These are phyloP conservation scores for Sebastes cheni DNA, from an alignment of 2,797 vertebrate species.

Conservation along the genomic window DNA sequence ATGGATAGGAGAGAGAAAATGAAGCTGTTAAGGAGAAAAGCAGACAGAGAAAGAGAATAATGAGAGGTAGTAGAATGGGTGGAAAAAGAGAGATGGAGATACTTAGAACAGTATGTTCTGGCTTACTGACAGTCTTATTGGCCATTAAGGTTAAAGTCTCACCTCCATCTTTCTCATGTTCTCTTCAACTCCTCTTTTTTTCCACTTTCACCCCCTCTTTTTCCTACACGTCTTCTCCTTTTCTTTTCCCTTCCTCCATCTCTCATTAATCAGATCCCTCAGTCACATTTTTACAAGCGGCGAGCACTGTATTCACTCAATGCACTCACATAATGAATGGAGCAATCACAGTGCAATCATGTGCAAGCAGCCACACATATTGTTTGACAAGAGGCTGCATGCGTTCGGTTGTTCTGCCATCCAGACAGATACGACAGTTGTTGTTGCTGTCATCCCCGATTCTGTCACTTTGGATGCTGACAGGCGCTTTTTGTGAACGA, in stretches of 20 bases:
- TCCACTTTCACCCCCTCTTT: neutral
- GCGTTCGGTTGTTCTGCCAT: neutral
- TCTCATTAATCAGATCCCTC: conserved; percentile 8
- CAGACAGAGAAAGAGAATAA: neutral
- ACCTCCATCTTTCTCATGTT: conserved; percentile 20
- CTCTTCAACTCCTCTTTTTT: neutral
- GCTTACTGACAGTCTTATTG: conserved; percentile 34
- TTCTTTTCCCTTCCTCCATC: neutral
- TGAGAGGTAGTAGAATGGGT: neutral
- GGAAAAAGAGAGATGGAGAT: conserved; percentile 10
- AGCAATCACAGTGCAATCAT: conserved; percentile 41
- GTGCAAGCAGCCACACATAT: conserved; percentile 1
- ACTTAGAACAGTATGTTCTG: conserved; percentile 13
- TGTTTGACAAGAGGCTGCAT: conserved; percentile 21
- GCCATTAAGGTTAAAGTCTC: conserved; percentile 10
- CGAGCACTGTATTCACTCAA: conserved; percentile 17
- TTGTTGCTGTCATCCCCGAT: neutral
- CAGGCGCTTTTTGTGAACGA: neutral
- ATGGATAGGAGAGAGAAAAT: neutral
- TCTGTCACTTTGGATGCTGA: neutral
- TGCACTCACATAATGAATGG: conserved; percentile 19
- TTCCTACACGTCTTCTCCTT: neutral
- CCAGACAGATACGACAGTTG: neutral
- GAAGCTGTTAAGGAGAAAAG: neutral
- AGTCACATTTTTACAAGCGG: neutral